Base-by-base conservation (phyloP, 2,888 invertebrate genomes). In the Hypomecis punctinalis region DNA sequence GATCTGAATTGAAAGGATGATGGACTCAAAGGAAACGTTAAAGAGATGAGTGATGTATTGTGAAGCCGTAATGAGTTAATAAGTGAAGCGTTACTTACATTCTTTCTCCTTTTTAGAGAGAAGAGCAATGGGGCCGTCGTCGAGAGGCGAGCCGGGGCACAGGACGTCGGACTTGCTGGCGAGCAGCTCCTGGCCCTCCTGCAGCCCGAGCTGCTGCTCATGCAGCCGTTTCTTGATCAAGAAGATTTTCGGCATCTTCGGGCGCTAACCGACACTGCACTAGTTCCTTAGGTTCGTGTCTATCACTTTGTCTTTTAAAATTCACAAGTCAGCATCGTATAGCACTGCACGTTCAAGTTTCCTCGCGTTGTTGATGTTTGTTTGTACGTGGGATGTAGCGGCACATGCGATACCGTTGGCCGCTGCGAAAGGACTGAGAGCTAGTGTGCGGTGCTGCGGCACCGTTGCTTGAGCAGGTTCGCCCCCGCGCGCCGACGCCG, bases 211-310 rank as follows among this genome's bases (percentile, higher is more conserved):
- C 92, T 98, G 98, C 94, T 98, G 97, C 95, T 97, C 97, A 80
- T 97, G 97, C 94, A 98, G 94, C 86, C 97, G 95, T 90, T 97
- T 97, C 93, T 97, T 98, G 82, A 98, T 97, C 80, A 97, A 93
- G 93, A 97, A 98, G 91, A 98, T 98, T 94, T 98, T 98, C 94
- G 98, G 98, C 98, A 98, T 98, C 83, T 93, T 93, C 80, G 72
- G 72, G 81, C 75, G 61, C 61, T 61, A 78, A 69, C 72, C 67
- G 79, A 81, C 92, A 93, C 91, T 89, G 81, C 92, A 93, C 92
- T 89, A 76, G 82, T 89, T 90, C 86, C 89, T 82, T 83, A 67
- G 81, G 82, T 86, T 83, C 80, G 82, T 88, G 76, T 85, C 75
- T 86, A 76, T 86, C 89, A 90, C 91, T 83, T 77, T 81, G 90